A percentile compares a stretch with the other conserved stretches of the same genome.
Evolutionary conservation across 2,113 vertebrate species (phyloP).

Genomic region (Hippocampus comes): DNA sequence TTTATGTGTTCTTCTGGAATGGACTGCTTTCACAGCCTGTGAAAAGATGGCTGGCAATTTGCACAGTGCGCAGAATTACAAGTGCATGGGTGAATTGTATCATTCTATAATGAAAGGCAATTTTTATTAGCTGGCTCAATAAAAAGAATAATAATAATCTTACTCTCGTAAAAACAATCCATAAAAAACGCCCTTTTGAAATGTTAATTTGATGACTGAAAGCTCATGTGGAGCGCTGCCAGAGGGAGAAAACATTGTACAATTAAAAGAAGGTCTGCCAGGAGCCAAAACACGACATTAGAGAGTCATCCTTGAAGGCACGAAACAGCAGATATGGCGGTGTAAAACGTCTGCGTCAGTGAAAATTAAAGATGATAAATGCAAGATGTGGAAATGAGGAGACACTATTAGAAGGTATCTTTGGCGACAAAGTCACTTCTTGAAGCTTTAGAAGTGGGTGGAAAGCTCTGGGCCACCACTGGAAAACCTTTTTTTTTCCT

Average conservation of each 20-base stretch:
- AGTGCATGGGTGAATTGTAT: constrained; percentile 21
- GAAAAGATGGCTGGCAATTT: constrained; percentile 29
- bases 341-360: constrained; percentile 32
- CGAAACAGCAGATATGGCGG: constrained; percentile 37
- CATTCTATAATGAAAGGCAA: constrained; percentile 3
- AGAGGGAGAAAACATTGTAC: constrained; percentile 19
- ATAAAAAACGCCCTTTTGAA: constrained; percentile 23
- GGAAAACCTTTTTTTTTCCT: constrained; percentile 2
- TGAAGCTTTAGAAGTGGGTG: not conserved
- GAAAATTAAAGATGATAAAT: constrained; percentile 1
- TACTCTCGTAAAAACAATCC: not conserved
- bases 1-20: constrained; percentile 42
- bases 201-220: constrained; percentile 34
- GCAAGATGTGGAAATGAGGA: not conserved
- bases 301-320: constrained; percentile 26
- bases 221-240: constrained; percentile 11
- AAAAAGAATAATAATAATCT: constrained; percentile 5
- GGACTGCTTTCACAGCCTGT: constrained; percentile 46
- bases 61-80: constrained; percentile 27
- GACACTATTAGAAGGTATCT: not conserved
- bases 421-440: not conserved
- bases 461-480: not conserved
- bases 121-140: constrained; percentile 4
- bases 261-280: constrained; percentile 26
- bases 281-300: constrained; percentile 34